A percentile compares a stretch with the other conserved stretches of the same genome.
Conservation (phyloP, 2,113 vertebrate species). For the Brachypteracias leptosomus region DNA sequence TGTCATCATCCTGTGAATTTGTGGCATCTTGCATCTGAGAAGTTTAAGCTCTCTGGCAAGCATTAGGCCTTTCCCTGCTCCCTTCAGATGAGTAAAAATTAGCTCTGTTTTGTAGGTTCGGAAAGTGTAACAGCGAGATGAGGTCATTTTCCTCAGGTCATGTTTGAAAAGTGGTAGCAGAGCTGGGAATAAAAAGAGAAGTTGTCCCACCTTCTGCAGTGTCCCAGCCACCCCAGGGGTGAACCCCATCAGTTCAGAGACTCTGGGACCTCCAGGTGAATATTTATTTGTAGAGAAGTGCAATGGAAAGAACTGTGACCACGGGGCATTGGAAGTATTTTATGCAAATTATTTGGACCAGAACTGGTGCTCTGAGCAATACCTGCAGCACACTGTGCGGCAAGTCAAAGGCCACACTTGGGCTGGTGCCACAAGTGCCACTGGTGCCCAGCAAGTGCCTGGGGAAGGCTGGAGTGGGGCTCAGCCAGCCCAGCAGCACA, state of each 20-base stretch:
- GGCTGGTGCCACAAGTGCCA: not conserved
- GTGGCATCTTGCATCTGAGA: not conserved
- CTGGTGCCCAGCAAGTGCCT: accelerated
- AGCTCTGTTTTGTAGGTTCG: not conserved
- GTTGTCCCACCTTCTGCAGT: not conserved
- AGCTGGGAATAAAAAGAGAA: not conserved
- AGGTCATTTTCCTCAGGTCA: not conserved
- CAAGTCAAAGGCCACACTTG: accelerated
- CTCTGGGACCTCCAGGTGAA: not conserved
- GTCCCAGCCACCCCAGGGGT: not conserved
- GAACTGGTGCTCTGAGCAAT: not conserved
- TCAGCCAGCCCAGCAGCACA: accelerated
- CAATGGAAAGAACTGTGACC: not conserved
- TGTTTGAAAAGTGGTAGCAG: not conserved
- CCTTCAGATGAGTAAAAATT: not conserved
- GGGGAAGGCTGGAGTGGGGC: accelerated
- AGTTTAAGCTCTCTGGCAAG: not conserved
- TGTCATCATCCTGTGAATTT: not conserved
- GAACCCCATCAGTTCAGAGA: not conserved
- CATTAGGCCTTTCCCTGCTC: not conserved
- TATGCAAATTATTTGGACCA: not conserved
- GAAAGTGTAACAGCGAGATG: not conserved
- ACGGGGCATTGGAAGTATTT: accelerated
- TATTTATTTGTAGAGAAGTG: not conserved
- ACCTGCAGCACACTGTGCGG: accelerated